Evolutionary conservation across 2,888 invertebrate genomes (phyloP), one percentile per base, ranked within the genome.

Genomic region (Clostera curtula): DNA sequence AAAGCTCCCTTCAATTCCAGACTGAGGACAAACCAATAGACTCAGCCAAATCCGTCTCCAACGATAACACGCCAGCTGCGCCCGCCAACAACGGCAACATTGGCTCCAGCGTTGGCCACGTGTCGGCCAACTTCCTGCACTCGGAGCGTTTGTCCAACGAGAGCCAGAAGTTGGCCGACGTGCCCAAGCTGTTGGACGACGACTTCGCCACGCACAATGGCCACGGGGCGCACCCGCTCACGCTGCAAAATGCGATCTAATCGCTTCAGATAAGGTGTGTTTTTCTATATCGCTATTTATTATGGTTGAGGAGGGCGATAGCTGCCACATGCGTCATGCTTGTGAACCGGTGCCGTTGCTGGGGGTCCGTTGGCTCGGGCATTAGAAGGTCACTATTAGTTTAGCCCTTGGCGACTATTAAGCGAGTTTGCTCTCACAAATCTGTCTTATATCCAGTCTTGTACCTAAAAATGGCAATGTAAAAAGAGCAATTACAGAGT

Each of bases 141-240:
- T 56, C 63, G 10, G 80, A 80, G 43, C 68, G 75, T 14, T 39
- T 56, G 37, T 50, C 62, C 22, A 50, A 50, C 36, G 67, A 67
- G 38, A 54, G 35, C 34, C 64, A 65, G 34, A 65, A 66, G 43
- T 31, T 61, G 38, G 47, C 56, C 14, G 62, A 64, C 25, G 53
- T 60, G 29, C 43, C 52, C 21, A 60, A 57, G 24, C 43, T 61
- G 1, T 31, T 62, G 3, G 69, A 69, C 25, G 76, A 75, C 17
- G 82, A 80, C 40, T 80, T 73, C 61, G 60, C 75, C n/a, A 56
- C 80, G 68, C 80, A 79, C 74, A 83, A 83, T 47, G 80, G 79
- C 3, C 77, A 79, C 48, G 55, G 56, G 5, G 34, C 47, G 16
- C 80, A 82, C 36, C 79, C 82, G 36, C 51, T 82, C 27, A 80